Base-by-base conservation (phyloP, 2,888 invertebrate species). In the Heliconius aoede region DNA sequence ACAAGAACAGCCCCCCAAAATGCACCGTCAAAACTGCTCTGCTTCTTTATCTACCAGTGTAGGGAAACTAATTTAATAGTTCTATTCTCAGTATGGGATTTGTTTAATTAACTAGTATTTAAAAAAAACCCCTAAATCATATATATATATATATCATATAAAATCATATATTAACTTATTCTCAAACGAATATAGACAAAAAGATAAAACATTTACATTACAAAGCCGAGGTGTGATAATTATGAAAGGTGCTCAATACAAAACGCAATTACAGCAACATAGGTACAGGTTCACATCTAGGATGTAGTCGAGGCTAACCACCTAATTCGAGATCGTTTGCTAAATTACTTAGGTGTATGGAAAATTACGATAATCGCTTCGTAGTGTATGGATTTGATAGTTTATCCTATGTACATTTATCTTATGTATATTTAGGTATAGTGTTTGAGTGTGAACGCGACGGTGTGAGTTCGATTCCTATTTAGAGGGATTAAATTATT, bases 181-280 rank as follows among this genome's bases (percentile, higher is more conserved):
- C 18, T 61, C 4, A 18, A 0, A 24, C 4, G 7, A 61, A 28
- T 1, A 61, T 18, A 61, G 61, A 61, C 18, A 15, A 28, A 26
- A 15, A 58, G 9, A 13, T 11, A 26, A 46, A 18, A 18, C 18
- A 46, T 7, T 21, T 18, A 46, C 18, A 46, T 46, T 24, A 62
- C 30, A 78, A 73, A 76, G 74, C 76, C 72, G 77, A 79, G 72
- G 76, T 73, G 61, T 69, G 78, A 73, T 76, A 78, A 80, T 80
- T 76, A 80, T 76, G 77, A 76, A 80, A 72, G 72, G 80, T 82
- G 80, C 81, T 82, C 81, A 80, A 79, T 80, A 84, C 84, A 84
- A 86, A 84, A 82, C 40, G 83, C 83, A 84, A 88, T 86, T 83
- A 82, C 80, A 65, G 84, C 83, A 85, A 86, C 86, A 81, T 78